phyloP scores from a whole-genome alignment of 1,140 invertebrate genomes.

The Tetranychus urticae region DNA sequence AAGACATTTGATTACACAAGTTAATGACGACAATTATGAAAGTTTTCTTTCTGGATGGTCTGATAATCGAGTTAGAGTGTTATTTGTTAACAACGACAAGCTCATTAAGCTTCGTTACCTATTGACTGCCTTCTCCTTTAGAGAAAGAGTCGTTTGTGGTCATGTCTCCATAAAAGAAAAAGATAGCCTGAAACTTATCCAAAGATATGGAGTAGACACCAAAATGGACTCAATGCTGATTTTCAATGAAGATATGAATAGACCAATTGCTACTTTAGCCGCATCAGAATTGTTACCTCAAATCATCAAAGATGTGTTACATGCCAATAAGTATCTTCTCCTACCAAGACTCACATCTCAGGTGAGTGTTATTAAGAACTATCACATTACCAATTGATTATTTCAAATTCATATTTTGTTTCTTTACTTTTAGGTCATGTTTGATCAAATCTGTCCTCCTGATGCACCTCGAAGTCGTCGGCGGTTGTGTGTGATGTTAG shows the following conservation, averaged over 20 bases:
- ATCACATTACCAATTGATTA: background rate
- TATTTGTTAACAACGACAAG: constrained; percentile 58
- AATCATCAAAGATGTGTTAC: constrained; percentile 63
- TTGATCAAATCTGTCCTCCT: constrained; percentile 65
- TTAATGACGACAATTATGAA: constrained; percentile 47
- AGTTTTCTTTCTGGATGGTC: constrained; percentile 60
- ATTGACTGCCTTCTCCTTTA: constrained; percentile 59
- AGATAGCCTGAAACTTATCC: background rate
- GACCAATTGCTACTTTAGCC: constrained; percentile 54
- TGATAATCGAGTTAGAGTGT: constrained; percentile 66
- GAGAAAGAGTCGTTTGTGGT: constrained; percentile 64
- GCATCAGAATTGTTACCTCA: constrained; percentile 64
- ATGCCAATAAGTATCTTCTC: constrained; percentile 62
- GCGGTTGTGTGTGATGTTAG: constrained; percentile 57
- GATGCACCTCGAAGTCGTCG: constrained; percentile 55
- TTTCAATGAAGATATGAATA: constrained; percentile 62
- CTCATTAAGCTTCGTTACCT: constrained; percentile 56
- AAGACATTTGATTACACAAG: constrained; percentile 40
- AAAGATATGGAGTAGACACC: constrained; percentile 38
- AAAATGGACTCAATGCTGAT: constrained; percentile 61
- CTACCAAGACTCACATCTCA: constrained; percentile 75
- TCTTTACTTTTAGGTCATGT: constrained; percentile 28
- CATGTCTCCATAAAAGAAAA: constrained; percentile 26
- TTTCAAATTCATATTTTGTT: background rate
- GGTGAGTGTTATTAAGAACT: constrained; percentile 24